A percentile compares a stretch with the other conserved stretches of the same genome.
Evolutionary conservation across 2,113 vertebrate species (phyloP).

Genomic region (Baryphthengus martii): DNA sequence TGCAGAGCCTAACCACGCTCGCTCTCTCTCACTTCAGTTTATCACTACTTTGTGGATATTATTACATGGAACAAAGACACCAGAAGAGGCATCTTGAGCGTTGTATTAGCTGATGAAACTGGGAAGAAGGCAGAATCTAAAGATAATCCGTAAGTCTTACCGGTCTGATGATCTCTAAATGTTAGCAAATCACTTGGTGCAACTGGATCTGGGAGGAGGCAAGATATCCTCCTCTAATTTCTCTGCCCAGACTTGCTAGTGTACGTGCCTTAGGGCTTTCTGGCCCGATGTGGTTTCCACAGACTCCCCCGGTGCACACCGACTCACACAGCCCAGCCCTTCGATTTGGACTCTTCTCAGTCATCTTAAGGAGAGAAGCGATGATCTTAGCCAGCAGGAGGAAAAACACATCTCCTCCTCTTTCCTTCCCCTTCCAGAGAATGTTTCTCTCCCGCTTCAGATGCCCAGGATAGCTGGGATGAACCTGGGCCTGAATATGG

Average conservation of each 20-base stretch:
- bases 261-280: background rate
- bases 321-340: background rate
- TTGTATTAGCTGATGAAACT: slow-evolving; percentile 72
- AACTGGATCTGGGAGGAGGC: background rate
- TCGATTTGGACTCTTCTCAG: background rate
- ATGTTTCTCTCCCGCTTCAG: background rate
- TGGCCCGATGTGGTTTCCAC: background rate
- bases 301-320: background rate
- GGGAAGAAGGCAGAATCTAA: slow-evolving; percentile 74
- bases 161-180: background rate
- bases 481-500: background rate
- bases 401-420: background rate
- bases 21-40: slow-evolving; percentile 67
- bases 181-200: background rate
- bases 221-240: background rate
- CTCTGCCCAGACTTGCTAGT: background rate
- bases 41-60: slow-evolving; percentile 85
- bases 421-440: background rate
- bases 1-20: background rate
- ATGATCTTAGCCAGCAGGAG: background rate
- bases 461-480: background rate
- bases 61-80: slow-evolving; percentile 81
- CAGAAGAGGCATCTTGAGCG: slow-evolving; percentile 81
- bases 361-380: background rate
- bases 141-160: slow-evolving; percentile 83